phyloP scores from a whole-genome alignment of 2,797 vertebrate species.

The Psittacula echo region DNA sequence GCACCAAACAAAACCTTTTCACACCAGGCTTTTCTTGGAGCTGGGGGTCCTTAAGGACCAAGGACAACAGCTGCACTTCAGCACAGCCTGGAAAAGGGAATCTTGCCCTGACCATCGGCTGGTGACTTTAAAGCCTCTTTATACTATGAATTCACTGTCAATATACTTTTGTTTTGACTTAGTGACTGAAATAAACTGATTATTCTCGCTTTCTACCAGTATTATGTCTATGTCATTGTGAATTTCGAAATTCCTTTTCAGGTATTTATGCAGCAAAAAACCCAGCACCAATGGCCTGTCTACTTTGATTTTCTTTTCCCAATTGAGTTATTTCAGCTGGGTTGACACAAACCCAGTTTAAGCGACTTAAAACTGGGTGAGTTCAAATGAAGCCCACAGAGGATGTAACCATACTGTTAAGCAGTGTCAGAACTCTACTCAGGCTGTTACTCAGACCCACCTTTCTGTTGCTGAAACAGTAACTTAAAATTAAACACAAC shows the following conservation, averaged over 20 bases:
- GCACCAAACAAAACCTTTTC: neutral
- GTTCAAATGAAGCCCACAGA: constrained; percentile 13
- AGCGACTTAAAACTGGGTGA: constrained; percentile 17
- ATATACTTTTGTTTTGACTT: constrained; percentile 61
- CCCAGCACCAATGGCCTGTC: constrained; percentile 45
- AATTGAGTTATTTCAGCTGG: constrained; percentile 41
- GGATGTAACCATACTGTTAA: neutral
- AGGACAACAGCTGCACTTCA: neutral
- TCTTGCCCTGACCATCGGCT: neutral
- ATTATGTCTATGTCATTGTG: constrained; percentile 58
- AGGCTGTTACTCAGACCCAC: neutral
- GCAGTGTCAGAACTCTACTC: neutral
- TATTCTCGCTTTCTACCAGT: constrained; percentile 56
- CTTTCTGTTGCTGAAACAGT: neutral
- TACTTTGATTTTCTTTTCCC: constrained; percentile 37
- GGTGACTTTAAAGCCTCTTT: constrained; percentile 15
- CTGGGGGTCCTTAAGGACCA: neutral
- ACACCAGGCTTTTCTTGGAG: neutral
- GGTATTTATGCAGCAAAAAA: constrained; percentile 57
- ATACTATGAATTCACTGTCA: constrained; percentile 34
- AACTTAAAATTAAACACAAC: neutral
- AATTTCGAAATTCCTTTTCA: constrained; percentile 67
- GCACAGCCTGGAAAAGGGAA: neutral
- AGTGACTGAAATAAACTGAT: constrained; percentile 65
- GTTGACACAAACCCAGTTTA: constrained; percentile 52